Percentiles rank a stretch among this genome's conserved stretches.
These are phyloP conservation scores for Drosophila picticornis DNA, from an alignment of 2,888 invertebrate species.

Conservation along the genomic window DNA sequence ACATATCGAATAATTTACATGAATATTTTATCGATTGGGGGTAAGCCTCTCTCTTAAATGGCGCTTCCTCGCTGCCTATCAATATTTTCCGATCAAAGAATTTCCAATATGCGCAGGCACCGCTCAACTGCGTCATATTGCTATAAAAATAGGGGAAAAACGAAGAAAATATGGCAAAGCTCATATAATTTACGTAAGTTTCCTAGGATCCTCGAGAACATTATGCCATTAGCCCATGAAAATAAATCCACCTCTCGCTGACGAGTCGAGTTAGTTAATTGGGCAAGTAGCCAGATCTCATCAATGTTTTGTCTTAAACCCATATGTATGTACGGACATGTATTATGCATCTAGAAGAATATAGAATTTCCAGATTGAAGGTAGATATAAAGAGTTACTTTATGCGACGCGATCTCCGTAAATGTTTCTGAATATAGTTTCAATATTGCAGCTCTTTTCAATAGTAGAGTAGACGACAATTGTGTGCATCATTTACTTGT, in stretches of 20 bases:
- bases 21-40: constrained; percentile 12
- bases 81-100: constrained; percentile 20
- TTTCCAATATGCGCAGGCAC: constrained; percentile 68
- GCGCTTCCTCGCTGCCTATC: constrained; percentile 31
- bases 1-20: constrained; percentile 49
- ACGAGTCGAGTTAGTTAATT: constrained; percentile 6
- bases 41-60: constrained; percentile 10
- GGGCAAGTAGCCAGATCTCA: constrained; percentile 18
- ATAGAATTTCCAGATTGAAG: constrained; percentile 50
- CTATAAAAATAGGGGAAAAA: constrained; percentile 58
- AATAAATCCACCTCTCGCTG: constrained; percentile 17
- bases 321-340: constrained; percentile 12
- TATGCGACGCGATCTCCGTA: constrained; percentile 22
- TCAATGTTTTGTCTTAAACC: constrained; percentile 14
- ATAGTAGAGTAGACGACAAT: constrained; percentile 9
- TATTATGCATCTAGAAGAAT: constrained; percentile 38
- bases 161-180: constrained; percentile 34
- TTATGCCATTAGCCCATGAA: constrained; percentile 20
- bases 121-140: constrained; percentile 77
- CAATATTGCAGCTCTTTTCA: constrained; percentile 24
- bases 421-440: constrained; percentile 24
- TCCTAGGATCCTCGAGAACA: constrained; percentile 28
- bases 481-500: constrained; percentile 18
- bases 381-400: constrained; percentile 41
- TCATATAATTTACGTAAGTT: constrained; percentile 43